Conservation (phyloP, 2,113 vertebrate genomes). For the Dicrurus megarhynchus region DNA sequence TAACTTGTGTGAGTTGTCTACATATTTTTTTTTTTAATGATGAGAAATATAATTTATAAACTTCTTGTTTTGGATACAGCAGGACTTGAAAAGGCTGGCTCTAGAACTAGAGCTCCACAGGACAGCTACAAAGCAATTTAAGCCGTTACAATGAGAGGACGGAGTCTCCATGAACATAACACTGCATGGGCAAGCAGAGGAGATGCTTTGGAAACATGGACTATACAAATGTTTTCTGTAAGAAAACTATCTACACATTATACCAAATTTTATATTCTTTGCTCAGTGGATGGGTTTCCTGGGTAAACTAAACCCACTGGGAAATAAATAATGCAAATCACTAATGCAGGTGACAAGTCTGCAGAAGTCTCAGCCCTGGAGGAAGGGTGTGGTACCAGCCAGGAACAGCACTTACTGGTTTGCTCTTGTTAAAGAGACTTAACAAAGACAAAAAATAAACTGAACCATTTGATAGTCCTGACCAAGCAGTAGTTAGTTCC, state of each 20-base stretch:
- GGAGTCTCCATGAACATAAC: not conserved
- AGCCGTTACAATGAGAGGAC: not conserved
- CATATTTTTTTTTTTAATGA: not conserved
- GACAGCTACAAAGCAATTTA: not conserved
- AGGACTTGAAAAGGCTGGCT: not conserved
- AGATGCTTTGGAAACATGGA: not conserved
- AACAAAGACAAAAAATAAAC: not conserved
- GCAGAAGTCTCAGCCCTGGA: conserved; percentile 8
- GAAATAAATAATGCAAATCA: conserved; percentile 14
- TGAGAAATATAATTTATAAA: not conserved
- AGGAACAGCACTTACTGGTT: not conserved
- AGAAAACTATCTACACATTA: not conserved
- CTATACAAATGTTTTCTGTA: not conserved
- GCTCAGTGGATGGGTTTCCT: conserved; percentile 1
- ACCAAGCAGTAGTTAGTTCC: not conserved
- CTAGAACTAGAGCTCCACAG: not conserved
- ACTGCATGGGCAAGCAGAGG: not conserved
- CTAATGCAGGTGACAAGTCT: not conserved
- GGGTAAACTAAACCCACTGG: not conserved
- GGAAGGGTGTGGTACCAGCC: conserved; percentile 34
- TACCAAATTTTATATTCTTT: not conserved
- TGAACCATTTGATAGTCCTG: not conserved
- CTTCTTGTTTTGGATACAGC: not conserved
- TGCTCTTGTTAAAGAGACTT: not conserved
- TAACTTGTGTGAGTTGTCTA: not conserved